Conservation (phyloP, 2,113 vertebrate genomes). For the Pterophyllum scalare region DNA sequence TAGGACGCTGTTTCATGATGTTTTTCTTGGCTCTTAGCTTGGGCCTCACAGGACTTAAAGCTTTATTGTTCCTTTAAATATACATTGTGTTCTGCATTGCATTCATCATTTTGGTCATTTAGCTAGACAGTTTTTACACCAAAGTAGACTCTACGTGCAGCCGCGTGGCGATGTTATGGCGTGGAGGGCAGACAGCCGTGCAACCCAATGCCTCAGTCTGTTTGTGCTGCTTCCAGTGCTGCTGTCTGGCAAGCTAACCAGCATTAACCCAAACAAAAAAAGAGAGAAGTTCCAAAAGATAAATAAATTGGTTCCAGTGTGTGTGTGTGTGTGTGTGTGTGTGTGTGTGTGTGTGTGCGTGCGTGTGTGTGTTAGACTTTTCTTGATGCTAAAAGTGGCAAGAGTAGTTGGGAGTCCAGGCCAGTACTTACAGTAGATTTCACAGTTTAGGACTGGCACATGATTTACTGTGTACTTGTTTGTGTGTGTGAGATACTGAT, state of each 20-base stretch:
- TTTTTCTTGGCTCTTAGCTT: neutral
- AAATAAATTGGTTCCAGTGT: neutral
- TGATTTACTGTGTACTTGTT: neutral
- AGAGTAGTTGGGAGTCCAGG: neutral
- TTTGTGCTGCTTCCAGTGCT: conserved; percentile 20
- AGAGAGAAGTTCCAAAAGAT: neutral
- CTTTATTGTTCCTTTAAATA: neutral
- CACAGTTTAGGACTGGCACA: neutral
- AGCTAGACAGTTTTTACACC: conserved; percentile 10
- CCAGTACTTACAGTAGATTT: neutral
- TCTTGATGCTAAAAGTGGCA: neutral
- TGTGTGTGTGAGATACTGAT: neutral
- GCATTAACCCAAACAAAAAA: conserved; percentile 46
- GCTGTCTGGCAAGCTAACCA: conserved; percentile 4
- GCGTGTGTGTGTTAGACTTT: neutral
- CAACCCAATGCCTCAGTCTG: neutral
- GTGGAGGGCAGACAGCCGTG: conserved; percentile 50
- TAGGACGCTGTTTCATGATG: neutral
- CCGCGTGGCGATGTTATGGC: conserved; percentile 34
- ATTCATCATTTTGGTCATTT: conserved; percentile 24
- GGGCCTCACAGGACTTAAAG: neutral
- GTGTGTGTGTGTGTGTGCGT: too few relatives aligned
- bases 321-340: too few relatives aligned
- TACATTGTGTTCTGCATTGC: conserved; percentile 6
- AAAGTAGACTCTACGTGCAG: conserved; percentile 21